Conservation (phyloP, 2,797 vertebrate genomes). For the Merluccius polli region DNA sequence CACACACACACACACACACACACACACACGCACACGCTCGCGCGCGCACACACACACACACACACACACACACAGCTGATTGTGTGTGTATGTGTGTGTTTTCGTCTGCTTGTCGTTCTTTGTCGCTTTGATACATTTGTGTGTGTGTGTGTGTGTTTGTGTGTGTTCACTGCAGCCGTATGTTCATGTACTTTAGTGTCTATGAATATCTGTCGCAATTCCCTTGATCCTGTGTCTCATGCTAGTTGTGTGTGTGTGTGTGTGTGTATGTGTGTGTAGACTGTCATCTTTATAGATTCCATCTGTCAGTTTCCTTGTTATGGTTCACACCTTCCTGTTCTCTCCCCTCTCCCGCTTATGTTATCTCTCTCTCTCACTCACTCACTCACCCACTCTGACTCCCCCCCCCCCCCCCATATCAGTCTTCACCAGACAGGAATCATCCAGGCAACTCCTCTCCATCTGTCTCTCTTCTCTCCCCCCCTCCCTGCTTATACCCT, state of each 20-base stretch:
- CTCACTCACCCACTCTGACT: too few relatives aligned
- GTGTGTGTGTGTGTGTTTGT: conserved; percentile 1
- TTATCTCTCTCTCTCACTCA: too few relatives aligned
- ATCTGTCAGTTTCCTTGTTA: conserved; percentile 10
- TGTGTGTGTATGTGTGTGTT: too few relatives aligned
- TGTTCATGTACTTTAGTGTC: too few relatives aligned
- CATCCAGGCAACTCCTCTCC: conserved; percentile 60
- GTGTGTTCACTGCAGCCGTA: background rate
- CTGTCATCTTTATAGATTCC: conserved; percentile 1
- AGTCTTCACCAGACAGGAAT: conserved; percentile 48
- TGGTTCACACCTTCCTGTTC: background rate
- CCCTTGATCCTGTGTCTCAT: background rate
- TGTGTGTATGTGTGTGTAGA: background rate
- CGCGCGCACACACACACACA: too few relatives aligned
- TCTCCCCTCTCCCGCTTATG: conserved; percentile 54
- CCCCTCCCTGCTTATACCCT: too few relatives aligned
- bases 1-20: too few relatives aligned
- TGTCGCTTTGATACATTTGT: background rate
- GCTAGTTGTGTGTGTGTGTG: conserved; percentile 7
- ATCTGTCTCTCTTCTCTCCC: conserved; percentile 44
- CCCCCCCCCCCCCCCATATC: too few relatives aligned
- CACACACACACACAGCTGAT: too few relatives aligned
- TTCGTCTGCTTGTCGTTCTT: too few relatives aligned
- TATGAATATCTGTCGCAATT: background rate
- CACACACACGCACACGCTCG: too few relatives aligned